phyloP scores from a whole-genome alignment of 1,140 invertebrate genomes.

The Mercenaria mercenaria region DNA sequence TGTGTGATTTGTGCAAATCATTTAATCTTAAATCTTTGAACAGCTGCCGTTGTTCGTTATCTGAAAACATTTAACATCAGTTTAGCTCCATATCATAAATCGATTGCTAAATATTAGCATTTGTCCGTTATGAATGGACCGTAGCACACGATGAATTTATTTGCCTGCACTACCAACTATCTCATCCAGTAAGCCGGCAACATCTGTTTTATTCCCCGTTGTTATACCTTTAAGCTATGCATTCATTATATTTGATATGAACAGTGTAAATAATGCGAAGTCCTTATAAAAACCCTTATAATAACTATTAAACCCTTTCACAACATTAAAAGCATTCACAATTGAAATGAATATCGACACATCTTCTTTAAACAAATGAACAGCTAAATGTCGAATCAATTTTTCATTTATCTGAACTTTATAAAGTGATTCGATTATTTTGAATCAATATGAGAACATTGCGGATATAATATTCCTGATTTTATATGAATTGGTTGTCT shows the following conservation, averaged over 20 bases:
- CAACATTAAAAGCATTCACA: too few relatives aligned
- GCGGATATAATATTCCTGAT: too few relatives aligned
- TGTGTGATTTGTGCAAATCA: slow-evolving; percentile 16
- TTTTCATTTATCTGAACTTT: too few relatives aligned
- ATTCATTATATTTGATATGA: not conserved
- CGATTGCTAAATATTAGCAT: slow-evolving; percentile 13
- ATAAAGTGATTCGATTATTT: too few relatives aligned
- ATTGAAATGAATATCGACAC: too few relatives aligned
- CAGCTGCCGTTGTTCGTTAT: slow-evolving; percentile 36
- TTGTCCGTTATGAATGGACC: not conserved
- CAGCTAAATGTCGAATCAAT: too few relatives aligned
- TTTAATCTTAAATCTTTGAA: not conserved
- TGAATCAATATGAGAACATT: too few relatives aligned
- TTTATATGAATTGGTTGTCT: too few relatives aligned
- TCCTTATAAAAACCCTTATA: too few relatives aligned
- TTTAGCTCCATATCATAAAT: slow-evolving; percentile 47
- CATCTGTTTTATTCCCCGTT: slow-evolving; percentile 27
- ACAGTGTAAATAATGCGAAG: slow-evolving; percentile 1
- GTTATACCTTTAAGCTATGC: not conserved
- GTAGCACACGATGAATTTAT: slow-evolving; percentile 10
- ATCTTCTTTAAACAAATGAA: too few relatives aligned
- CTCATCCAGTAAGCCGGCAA: slow-evolving; percentile 5
- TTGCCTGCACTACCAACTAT: not conserved
- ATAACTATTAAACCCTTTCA: too few relatives aligned
- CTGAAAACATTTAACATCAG: slow-evolving; percentile 30